Evolutionary conservation across 2,797 vertebrate species (phyloP).

Genomic region (Sciurus vulgaris): DNA sequence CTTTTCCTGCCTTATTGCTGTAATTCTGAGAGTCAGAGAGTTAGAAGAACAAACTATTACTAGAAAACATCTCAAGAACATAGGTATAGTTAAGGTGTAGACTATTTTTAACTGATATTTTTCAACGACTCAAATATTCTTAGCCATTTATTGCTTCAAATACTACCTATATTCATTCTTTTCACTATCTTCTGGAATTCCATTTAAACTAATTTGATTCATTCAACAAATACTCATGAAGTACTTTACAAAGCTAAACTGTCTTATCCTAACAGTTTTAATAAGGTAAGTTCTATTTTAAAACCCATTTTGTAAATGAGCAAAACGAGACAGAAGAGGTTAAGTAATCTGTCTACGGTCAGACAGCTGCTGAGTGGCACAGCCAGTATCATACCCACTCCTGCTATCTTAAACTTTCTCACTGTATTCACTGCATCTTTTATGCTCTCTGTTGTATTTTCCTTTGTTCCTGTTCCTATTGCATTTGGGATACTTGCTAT

Average conservation of each 20-base stretch:
- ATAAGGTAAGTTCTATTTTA: neutral
- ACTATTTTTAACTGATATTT: neutral
- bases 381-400: neutral
- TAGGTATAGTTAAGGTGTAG: neutral
- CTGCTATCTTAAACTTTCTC: neutral
- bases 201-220: constrained; percentile 19
- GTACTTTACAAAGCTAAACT: neutral
- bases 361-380: neutral
- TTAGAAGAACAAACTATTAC: neutral
- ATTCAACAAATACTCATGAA: constrained; percentile 23
- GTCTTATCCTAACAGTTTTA: neutral
- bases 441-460: neutral
- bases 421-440: neutral
- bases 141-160: neutral
- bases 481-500: neutral
- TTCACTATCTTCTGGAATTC: neutral
- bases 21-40: neutral
- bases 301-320: neutral
- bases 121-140: neutral
- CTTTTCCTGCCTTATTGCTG: neutral
- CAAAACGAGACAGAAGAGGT: neutral
- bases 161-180: neutral
- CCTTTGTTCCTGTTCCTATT: neutral
- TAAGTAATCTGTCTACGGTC: neutral
- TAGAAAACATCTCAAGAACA: neutral